Base-by-base conservation (phyloP, 2,113 vertebrate species). In the Chaenogobius annularis region DNA sequence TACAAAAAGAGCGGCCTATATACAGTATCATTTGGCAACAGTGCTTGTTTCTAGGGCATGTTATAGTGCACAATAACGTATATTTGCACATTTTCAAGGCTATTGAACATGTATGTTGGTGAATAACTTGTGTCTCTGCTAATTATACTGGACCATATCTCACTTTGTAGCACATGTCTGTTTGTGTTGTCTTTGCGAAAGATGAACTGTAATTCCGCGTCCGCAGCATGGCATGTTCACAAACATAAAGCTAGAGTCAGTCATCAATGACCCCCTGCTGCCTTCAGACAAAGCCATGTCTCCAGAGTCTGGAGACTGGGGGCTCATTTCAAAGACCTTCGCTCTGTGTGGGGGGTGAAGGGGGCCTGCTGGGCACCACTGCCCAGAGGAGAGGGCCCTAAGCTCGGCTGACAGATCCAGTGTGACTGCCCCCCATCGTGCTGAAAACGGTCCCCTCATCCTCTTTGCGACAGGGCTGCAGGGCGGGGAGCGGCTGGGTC, bases 221-320 rank as follows among this genome's bases (percentile, higher is more conserved):
- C 78, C 81, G 47, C 69, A 69, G 76, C 72, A 79, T 86, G 76
- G 78, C 83, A 73, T 85, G 85, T 84, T 90, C 87, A 80, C 83
- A 80, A 84, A 86, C 78, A 92, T 84, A 90, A 92, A 87, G 89
- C 82, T 86, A 79, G 81, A 90, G 88, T 87, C 87, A 89, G 84
- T 81, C 88, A 79, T 85, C 86, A 87, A 80, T 85, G 87, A 71
- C 83, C 86, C 82, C 87, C 87, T 15, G 26, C 75, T 10, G 79
- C 19, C 40, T n/a, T 50, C 15, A 56, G 69, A 92, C 87, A 92
- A 92, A 85, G 80, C 70, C 77, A 14, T 68, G 55, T 88, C 88
- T 88, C 83, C 55, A 48, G 76, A 83, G 83, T 79, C 77, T 83
- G 77, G 85, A 84, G 84, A 88, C 70, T 77, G 69, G 76, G 81